A percentile compares a stretch with the other conserved stretches of the same genome.
Conservation (phyloP, 92 coral and sea anemone genomes). For the Hydrozoanthus gracilis region DNA sequence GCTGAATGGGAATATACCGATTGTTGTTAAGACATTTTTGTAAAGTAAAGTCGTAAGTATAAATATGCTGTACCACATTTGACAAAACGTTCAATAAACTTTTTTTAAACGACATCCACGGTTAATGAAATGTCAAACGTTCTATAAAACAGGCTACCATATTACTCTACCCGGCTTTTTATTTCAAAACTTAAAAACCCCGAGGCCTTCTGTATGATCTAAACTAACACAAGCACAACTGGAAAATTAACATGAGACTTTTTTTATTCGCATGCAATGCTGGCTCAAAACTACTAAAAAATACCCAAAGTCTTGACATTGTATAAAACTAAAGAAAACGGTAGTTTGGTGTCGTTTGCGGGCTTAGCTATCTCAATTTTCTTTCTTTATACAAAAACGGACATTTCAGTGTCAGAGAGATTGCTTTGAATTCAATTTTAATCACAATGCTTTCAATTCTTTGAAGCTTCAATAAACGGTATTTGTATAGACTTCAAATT, state of each 20-base stretch:
- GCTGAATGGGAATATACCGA: neutral
- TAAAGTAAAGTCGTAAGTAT: no score
- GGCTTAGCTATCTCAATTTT: constrained; percentile 1
- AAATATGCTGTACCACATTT: no score
- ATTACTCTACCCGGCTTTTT: neutral
- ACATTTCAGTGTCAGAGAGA: constrained; percentile 39
- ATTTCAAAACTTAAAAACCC: neutral
- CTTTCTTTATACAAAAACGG: constrained; percentile 12
- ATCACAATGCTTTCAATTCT: constrained; percentile 52
- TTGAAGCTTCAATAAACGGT: constrained; percentile 52
- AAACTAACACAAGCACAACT: constrained; percentile 6
- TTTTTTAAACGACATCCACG: constrained; percentile 7
- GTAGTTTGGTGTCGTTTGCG: neutral
- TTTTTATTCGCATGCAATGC: no score
- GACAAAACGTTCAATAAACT: no score
- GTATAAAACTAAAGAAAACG: neutral
- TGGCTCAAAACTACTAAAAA: neutral
- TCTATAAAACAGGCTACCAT: neutral
- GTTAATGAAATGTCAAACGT: constrained; percentile 11
- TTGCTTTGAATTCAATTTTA: constrained; percentile 64
- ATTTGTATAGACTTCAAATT: constrained; percentile 74
- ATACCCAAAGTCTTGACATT: neutral
- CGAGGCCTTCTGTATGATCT: neutral
- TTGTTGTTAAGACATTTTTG: neutral
- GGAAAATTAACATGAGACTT: neutral